Evolutionary conservation across 2,888 invertebrate genomes (phyloP), one percentile per base, ranked within the genome.

Genomic region (Chrysodeixis includens): DNA sequence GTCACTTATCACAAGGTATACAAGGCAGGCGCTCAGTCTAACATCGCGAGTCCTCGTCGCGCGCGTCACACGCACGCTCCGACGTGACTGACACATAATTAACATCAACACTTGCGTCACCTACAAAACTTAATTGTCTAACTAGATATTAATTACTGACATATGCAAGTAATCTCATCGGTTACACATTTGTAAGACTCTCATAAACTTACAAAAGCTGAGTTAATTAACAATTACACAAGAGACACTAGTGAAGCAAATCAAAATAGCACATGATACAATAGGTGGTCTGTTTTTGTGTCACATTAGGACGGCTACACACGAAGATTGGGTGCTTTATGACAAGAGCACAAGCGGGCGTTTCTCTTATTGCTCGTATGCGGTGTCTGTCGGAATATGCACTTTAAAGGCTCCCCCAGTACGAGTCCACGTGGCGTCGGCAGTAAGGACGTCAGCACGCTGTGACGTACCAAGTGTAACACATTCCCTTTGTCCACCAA

Each of bases 361-460:
- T 52, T 69, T 26, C 46, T 74, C 70, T 70, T 78, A 65, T 74
- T 64, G 26, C 16, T 53, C 44, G 44, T 74, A 59, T 63, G 62
- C 52, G 69, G 32, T 62, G 64, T 66, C 54, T 56, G 60, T 60
- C 79, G 56, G 66, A 74, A 78, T 70, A 65, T 67, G 70, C 57
- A 74, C 62, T 70, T 64, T 70, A 74, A 78, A 78, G 74, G 52
- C 61, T 9, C 51, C 60, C 52, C 35, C 52, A 30, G 61, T 55
- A 57, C 61, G 70, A 73, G 44, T 54, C 10, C 35, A 35, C 70
- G 18, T 60, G 14, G 53, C 12, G 51, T 49, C 26, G 26, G 26
- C 6, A 6, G 26, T 26, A 60, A 58, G 46, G 65, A 46, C 55
- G n/a, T 16, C 40, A 20, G 35, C 16, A 46, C 20, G 69, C 71